Evolutionary conservation across 2,888 invertebrate genomes (phyloP), one percentile per base, ranked within the genome.

Genomic region (Pasiphila rectangulata): DNA sequence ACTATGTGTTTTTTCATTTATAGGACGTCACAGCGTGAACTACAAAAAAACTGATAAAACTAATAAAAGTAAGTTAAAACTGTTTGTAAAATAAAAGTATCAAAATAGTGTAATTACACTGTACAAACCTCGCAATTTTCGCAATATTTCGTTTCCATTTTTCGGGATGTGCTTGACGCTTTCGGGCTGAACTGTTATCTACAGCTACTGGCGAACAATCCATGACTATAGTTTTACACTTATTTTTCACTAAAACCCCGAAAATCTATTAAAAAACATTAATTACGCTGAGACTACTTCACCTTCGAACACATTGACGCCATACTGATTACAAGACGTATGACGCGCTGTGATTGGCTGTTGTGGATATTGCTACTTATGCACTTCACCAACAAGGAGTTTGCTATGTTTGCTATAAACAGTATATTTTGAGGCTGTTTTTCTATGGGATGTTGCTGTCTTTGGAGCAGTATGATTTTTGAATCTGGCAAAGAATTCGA

Each of bases 271-370:
- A 25, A 21, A 21, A 21, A 21, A 21, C 21, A 21, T 21, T 21
- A 21, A 21, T 21, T 21, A 21, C 21, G n/a, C n/a, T n/a, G n/a
- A n/a, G n/a, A n/a, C n/a, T n/a, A n/a, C n/a, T n/a, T n/a, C n/a
- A n/a, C n/a, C n/a, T n/a, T n/a, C n/a, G n/a, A n/a, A n/a, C n/a
- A n/a, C n/a, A n/a, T n/a, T n/a, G n/a, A n/a, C n/a, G n/a, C n/a
- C n/a, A n/a, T 54, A 24, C 42, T 47, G 20, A 34, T 2, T 23
- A 23, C 23, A n/a, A 7, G 23, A 23, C 23, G 23, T 16, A 36
- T 38, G 38, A 3, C 38, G 43, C 16, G 38, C 43, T 43, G 35
- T 48, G 43, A 48, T 48, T 48, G 48, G 48, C 24, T 30, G 29
- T 23, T 43, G 25, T 6, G 48, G 42, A 48, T 17, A 43, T 48